These are phyloP conservation scores for Sebastes melanostomus DNA, from an alignment of 2,797 vertebrate genomes.

Conservation along the genomic window DNA sequence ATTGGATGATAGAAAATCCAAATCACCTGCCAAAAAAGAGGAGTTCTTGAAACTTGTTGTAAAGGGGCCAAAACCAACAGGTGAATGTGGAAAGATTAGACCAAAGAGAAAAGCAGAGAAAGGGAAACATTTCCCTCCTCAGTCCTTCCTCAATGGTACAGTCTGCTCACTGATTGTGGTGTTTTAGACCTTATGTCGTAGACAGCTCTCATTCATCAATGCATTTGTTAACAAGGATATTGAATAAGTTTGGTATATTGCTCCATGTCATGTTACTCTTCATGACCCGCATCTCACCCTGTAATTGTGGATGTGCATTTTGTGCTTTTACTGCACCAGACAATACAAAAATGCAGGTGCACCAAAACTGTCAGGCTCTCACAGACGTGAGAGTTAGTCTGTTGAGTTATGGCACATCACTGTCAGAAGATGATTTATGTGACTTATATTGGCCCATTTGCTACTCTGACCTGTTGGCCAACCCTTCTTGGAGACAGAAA, in stretches of 20 bases:
- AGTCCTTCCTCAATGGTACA: slow-evolving; percentile 89
- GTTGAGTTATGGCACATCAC: neutral
- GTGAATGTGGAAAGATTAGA: slow-evolving; percentile 33
- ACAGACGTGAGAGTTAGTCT: neutral
- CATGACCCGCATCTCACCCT: neutral
- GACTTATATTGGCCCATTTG: slow-evolving; percentile 10
- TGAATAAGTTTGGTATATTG: neutral
- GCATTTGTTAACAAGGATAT: neutral
- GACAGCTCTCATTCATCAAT: neutral
- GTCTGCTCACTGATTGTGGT: slow-evolving; percentile 80
- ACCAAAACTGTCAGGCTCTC: neutral
- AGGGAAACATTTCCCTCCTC: slow-evolving; percentile 77
- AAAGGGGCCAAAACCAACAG: slow-evolving; percentile 17
- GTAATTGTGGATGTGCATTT: neutral
- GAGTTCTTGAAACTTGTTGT: slow-evolving; percentile 8
- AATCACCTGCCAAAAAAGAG: neutral
- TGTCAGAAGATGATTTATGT: neutral
- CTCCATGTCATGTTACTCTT: neutral
- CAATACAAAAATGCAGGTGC: neutral
- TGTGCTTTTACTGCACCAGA: neutral
- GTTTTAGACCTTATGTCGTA: neutral
- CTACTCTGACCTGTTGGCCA: slow-evolving; percentile 1
- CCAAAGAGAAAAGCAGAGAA: slow-evolving; percentile 22
- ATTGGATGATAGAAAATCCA: neutral
- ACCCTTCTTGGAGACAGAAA: neutral